Conservation (phyloP, 2,797 vertebrate genomes). For the Hirundo rustica region DNA sequence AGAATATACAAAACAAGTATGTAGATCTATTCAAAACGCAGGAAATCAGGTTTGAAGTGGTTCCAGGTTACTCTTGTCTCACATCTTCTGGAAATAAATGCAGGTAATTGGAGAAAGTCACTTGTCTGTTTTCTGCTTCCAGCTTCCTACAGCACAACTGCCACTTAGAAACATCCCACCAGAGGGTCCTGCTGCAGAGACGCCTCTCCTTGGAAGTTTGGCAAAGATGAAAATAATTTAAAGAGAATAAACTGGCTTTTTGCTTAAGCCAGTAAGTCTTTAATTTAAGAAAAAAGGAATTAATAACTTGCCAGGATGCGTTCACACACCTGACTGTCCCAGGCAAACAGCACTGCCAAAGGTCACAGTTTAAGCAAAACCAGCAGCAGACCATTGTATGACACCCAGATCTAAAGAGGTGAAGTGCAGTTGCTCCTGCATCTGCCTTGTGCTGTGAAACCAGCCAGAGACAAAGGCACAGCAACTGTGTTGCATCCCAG, state of each 20-base stretch:
- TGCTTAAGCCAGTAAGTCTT: neutral
- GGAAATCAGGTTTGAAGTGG: neutral
- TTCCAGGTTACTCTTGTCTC: neutral
- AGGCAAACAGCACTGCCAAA: neutral
- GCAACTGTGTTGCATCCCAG: neutral
- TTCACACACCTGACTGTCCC: neutral
- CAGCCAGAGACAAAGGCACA: neutral
- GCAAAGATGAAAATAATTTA: constrained; percentile 42
- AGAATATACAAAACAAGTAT: constrained; percentile 28
- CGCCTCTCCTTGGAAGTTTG: neutral
- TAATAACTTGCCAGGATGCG: neutral
- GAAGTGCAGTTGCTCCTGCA: neutral
- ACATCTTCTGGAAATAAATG: neutral
- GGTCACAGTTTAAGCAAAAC: neutral
- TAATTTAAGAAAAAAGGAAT: neutral
- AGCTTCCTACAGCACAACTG: neutral
- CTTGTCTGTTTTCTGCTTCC: neutral
- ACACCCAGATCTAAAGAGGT: neutral
- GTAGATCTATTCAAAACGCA: neutral
- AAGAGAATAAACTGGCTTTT: neutral
- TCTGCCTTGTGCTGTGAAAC: neutral
- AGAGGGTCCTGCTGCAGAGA: neutral
- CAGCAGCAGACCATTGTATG: neutral
- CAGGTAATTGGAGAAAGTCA: neutral
- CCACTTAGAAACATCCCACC: neutral